phyloP scores from a whole-genome alignment of 2,797 vertebrate species.

The Mus spretus region DNA sequence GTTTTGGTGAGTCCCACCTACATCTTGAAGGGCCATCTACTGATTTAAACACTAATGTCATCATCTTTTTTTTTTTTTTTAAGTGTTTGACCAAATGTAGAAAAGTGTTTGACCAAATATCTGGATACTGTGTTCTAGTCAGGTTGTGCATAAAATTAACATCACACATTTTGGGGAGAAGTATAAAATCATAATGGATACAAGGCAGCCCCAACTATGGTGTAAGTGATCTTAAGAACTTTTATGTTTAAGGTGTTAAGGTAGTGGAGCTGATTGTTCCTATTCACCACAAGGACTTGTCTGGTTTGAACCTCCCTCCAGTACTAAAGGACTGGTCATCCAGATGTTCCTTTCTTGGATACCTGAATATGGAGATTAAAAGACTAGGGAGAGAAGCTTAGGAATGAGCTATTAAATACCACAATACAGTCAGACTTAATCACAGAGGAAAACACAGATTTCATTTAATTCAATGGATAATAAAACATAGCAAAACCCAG shows the following conservation, averaged over 20 bases:
- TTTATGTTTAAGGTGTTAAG: background rate
- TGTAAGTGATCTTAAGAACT: background rate
- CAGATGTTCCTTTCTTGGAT: background rate
- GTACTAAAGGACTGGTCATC: background rate
- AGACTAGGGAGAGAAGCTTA: background rate
- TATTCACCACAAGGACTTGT: background rate
- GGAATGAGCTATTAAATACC: background rate
- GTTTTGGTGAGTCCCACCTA: background rate
- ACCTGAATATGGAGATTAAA: background rate
- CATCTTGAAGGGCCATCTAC: background rate
- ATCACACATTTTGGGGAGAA: background rate
- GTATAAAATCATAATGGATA: background rate
- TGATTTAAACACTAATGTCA: constrained; percentile 29
- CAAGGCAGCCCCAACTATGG: background rate
- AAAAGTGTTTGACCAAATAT: constrained; percentile 22
- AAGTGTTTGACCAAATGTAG: background rate
- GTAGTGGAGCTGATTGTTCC: background rate
- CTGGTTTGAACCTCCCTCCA: background rate
- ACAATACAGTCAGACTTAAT: background rate
- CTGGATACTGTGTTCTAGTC: background rate
- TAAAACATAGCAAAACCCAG: too few relatives aligned
- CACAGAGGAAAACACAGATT: background rate
- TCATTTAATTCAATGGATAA: constrained; percentile 9
- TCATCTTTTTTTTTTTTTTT: background rate
- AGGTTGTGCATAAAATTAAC: background rate